Evolutionary conservation across 2,113 vertebrate species (phyloP).

Genomic region (Syngnathus typhle): DNA sequence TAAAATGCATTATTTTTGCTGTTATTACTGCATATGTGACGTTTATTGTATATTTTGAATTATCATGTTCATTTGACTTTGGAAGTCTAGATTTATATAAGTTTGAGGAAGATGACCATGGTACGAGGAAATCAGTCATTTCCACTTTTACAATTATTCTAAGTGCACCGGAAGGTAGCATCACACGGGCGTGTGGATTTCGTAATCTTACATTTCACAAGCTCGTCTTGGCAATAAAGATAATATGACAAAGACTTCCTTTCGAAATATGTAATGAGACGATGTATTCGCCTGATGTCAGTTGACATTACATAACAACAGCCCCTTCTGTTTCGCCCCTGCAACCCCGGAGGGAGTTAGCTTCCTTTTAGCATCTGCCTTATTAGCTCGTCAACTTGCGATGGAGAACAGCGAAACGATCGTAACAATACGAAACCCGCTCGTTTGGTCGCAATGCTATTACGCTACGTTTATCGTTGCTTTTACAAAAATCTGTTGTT

Average conservation of each 20-base stretch:
- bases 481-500: not conserved
- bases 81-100: not conserved
- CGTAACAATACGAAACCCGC: not conserved
- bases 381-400: not conserved
- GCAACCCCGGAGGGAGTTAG: not conserved
- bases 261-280: not conserved
- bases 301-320: constrained; percentile 17
- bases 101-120: not conserved
- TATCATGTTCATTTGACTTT: no score
- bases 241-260: not conserved
- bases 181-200: not conserved
- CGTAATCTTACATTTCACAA: no score
- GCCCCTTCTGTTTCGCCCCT: not conserved
- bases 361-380: not conserved
- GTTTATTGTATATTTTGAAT: no score
- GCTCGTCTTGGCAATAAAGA: not conserved
- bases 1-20: no score
- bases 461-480: not conserved
- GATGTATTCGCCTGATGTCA: not conserved
- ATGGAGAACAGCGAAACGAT: not conserved
- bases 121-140: not conserved
- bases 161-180: not conserved
- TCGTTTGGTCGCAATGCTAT: not conserved
- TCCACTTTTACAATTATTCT: not conserved
- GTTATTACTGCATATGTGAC: no score